Evolutionary conservation across 2,797 vertebrate species (phyloP).

Genomic region (Rhynchotus rufescens): DNA sequence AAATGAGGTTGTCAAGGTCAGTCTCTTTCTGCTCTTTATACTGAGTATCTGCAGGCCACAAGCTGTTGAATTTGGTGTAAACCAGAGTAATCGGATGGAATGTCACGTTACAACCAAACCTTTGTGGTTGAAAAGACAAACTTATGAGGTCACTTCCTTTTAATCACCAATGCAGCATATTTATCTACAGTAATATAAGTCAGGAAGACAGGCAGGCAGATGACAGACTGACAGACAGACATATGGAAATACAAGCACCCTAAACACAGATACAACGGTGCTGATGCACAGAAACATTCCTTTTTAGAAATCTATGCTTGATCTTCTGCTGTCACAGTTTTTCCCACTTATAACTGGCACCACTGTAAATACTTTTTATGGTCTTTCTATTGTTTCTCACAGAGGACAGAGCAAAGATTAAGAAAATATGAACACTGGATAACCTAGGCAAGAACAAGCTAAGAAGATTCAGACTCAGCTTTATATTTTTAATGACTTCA

Average conservation of each 20-base stretch:
- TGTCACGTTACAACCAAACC: conserved; percentile 72
- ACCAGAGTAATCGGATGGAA: conserved; percentile 74
- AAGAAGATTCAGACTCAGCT: background rate
- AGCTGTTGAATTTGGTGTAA: conserved; percentile 80
- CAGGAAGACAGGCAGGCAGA: conserved; percentile 24
- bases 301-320: background rate
- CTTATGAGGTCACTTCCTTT: conserved; percentile 81
- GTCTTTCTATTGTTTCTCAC: background rate
- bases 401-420: background rate
- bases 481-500: background rate
- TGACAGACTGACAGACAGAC: conserved; percentile 70
- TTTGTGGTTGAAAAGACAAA: conserved; percentile 75
- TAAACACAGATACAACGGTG: background rate
- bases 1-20: conserved; percentile 86
- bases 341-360: background rate
- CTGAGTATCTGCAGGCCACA: conserved; percentile 84
- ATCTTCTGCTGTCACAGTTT: background rate
- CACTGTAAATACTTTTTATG: background rate
- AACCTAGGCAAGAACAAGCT: background rate
- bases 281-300: conserved; percentile 13
- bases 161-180: conserved; percentile 40
- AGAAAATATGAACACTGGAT: background rate
- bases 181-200: conserved; percentile 38
- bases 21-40: conserved; percentile 75
- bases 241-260: conserved; percentile 43